Base-by-base conservation (phyloP, 1,140 invertebrate species). In the Homarus americanus region DNA sequence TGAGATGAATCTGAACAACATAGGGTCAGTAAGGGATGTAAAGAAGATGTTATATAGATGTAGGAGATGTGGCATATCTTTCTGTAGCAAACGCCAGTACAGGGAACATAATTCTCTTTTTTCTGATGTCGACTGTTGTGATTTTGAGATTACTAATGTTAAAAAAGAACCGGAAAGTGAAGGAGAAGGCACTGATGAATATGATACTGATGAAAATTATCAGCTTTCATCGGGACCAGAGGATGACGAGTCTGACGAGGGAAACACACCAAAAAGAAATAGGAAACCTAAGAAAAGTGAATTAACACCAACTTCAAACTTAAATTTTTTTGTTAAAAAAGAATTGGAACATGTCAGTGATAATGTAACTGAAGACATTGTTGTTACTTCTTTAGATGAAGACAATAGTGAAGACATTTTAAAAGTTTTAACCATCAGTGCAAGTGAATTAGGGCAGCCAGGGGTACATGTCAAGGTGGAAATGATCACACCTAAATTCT, bases 21-120 rank as follows among this genome's bases (percentile, higher is more conserved):
- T 88, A n/a, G 63, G 44, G 12, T 88, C 86, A 72, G 76, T 88
- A 7, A 28, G 28, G 28, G 86, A 88, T 82, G 86, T 88, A 41
- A 88, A 88, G 32, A 88, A 82, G 76, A 88, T 88, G 58, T 38
- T 88, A 34, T 88, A 88, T 49, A 76, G 86, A 32, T 88, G 86
- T 36, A 79, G 78, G 34, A 79, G 24, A 38, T 88, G 86, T 72
- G 44, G 36, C 32, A 28, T 79, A 34, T 88, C 86, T 15, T 88
- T 79, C 44, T n/a, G 12, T 34, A 88, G 76, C 36, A 80, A 72
- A 40, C 20, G 20, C 9, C 36, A 88, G 24, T 88, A 88, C 44
- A 58, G 86, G 24, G n/a, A 88, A 15, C 86, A 88, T 36, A 82
- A 40, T 79, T 36, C 63, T 41, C 82, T n/a, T 32, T 66, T 40